Evolutionary conservation across 2,113 vertebrate genomes (phyloP).

Genomic region (Galbula dea): DNA sequence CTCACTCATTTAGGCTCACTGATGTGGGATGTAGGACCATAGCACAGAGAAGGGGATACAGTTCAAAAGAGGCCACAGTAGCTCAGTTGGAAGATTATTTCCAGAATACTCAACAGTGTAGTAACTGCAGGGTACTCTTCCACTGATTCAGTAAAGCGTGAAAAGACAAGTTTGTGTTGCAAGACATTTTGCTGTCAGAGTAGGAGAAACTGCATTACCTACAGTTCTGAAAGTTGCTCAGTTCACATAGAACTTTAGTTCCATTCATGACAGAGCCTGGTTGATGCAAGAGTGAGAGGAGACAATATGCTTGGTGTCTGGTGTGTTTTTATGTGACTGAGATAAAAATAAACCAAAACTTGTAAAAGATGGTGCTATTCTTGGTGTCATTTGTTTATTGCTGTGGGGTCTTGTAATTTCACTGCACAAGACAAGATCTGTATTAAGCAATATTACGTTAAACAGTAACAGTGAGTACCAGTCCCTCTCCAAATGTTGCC

Average conservation of each 20-base stretch:
- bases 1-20: neutral
- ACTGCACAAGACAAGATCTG: neutral
- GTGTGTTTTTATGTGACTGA: neutral
- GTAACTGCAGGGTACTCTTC: neutral
- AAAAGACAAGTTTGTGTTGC: neutral
- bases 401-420: neutral
- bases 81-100: neutral
- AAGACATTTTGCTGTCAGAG: neutral
- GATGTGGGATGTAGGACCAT: neutral
- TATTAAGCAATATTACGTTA: neutral
- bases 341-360: neutral
- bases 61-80: neutral
- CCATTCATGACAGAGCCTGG: neutral
- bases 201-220: neutral
- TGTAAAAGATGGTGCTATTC: neutral
- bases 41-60: neutral
- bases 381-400: neutral
- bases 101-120: neutral
- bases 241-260: neutral
- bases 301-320: neutral
- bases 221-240: neutral
- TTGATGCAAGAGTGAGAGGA: neutral
- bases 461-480: accelerated
- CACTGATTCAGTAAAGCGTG: neutral
- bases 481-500: neutral